phyloP scores from a whole-genome alignment of 2,888 invertebrate species.

The Sinotaia quadrata region DNA sequence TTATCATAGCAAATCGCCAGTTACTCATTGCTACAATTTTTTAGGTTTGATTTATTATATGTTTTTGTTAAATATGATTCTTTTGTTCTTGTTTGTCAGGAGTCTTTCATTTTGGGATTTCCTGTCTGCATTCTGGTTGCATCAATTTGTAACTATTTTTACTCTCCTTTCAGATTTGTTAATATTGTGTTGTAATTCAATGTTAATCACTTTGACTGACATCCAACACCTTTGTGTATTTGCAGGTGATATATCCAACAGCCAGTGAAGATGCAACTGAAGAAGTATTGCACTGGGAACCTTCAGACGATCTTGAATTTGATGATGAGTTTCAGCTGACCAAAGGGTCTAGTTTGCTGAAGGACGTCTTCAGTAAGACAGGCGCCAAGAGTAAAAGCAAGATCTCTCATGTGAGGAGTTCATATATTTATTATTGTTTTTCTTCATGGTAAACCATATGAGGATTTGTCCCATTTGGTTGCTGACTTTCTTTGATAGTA shows the following conservation, averaged over 20 bases:
- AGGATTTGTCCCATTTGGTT: not conserved
- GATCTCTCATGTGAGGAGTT: not conserved
- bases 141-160: too few relatives aligned
- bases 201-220: too few relatives aligned
- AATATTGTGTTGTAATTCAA: too few relatives aligned
- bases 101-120: too few relatives aligned
- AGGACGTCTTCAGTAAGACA: slow-evolving; percentile 19
- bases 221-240: not conserved
- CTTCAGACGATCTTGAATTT: slow-evolving; percentile 62
- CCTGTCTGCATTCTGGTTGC: too few relatives aligned
- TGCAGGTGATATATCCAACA: slow-evolving; percentile 49
- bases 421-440: not conserved
- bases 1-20: too few relatives aligned
- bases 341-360: slow-evolving; percentile 26
- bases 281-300: slow-evolving; percentile 59
- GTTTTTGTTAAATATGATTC: too few relatives aligned
- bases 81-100: too few relatives aligned
- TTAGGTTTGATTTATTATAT: too few relatives aligned
- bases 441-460: not conserved
- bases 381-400: slow-evolving; percentile 1
- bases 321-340: slow-evolving; percentile 58
- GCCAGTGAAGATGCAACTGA: slow-evolving; percentile 62
- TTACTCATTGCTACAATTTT: too few relatives aligned
- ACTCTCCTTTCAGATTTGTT: too few relatives aligned
- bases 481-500: too few relatives aligned